Conservation (phyloP, 2,797 vertebrate genomes). For the Crenuchus spilurus region DNA sequence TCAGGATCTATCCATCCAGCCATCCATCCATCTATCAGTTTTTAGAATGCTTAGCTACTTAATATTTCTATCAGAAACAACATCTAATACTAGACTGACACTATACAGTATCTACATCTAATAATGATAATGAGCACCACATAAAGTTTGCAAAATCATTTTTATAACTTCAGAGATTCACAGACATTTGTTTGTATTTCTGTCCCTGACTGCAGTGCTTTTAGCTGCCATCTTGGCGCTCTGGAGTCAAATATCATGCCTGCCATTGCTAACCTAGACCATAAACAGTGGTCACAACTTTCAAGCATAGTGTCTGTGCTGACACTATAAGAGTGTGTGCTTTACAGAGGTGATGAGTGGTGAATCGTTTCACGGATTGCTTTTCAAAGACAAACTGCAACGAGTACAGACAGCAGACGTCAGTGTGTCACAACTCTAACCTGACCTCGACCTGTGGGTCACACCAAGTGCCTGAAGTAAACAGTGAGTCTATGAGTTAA, state of each 20-base stretch:
- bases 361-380: slow-evolving; percentile 65
- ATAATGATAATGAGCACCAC: too few relatives aligned
- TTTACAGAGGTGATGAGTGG: slow-evolving; percentile 68
- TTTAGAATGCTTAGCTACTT: too few relatives aligned
- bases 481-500: neutral
- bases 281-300: slow-evolving; percentile 64
- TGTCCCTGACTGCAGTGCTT: slow-evolving; percentile 59
- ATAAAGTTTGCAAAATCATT: too few relatives aligned
- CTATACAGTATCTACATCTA: too few relatives aligned
- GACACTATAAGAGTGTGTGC: slow-evolving; percentile 58
- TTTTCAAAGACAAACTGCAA: slow-evolving; percentile 60
- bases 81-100: too few relatives aligned
- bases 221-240: slow-evolving; percentile 62
- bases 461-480: slow-evolving; percentile 5
- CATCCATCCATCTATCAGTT: too few relatives aligned
- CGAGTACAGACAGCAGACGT: slow-evolving; percentile 54
- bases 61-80: too few relatives aligned
- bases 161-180: too few relatives aligned
- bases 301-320: slow-evolving; percentile 56
- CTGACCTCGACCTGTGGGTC: neutral
- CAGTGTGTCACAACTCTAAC: slow-evolving; percentile 56
- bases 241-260: slow-evolving; percentile 68
- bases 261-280: slow-evolving; percentile 58
- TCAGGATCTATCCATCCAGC: too few relatives aligned
- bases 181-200: slow-evolving; percentile 61